Evolutionary conservation across 2,797 vertebrate species (phyloP), one percentile per base, ranked within the genome.

Genomic region (Pseudochromis fuscus): DNA sequence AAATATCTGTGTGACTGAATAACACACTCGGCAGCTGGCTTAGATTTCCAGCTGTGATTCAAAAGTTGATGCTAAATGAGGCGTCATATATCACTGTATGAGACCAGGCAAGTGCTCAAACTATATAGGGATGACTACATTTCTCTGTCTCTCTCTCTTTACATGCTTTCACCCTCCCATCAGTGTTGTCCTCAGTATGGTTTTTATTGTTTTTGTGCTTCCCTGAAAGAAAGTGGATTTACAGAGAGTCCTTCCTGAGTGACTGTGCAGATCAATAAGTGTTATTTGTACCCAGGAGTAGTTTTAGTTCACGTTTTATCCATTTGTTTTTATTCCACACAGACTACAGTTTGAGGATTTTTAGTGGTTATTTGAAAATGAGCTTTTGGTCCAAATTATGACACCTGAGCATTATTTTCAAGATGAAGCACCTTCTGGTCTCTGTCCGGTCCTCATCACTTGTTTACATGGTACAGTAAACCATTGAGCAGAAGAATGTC

Each of bases 181-280:
- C 21, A 7, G 3, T 52, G 40, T 27, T 38, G 10, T 12, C n/a
- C 16, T 65, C 37, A 9, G 16, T 15, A 18, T 9, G 4, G 9
- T 42, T 30, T 30, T 64, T 18, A 45, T 77, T 68, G 66, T 65
- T 59, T 74, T 8, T 33, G 37, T 70, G 46, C 40, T 45, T 18
- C 42, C 33, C 11, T 18, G 16, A 5, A 51, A 62, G 37, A 59
- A 55, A 65, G 62, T 49, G 6, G 27, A 0, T 61, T 24, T 42
- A 4, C 10, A 15, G 40, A 33, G 65, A 50, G n/a, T 40, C 2
- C n/a, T 45, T 19, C 1, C n/a, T 37, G 38, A 52, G n/a, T 10
- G 25, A 4, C n/a, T 46, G 21, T 44, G 33, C 59, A 37, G 51
- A 81, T 79, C 76, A 77, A 73, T 84, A 70, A 49, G 31, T 42